These are phyloP conservation scores for Lagodon rhomboides DNA, from an alignment of 2,797 vertebrate species.

Conservation along the genomic window DNA sequence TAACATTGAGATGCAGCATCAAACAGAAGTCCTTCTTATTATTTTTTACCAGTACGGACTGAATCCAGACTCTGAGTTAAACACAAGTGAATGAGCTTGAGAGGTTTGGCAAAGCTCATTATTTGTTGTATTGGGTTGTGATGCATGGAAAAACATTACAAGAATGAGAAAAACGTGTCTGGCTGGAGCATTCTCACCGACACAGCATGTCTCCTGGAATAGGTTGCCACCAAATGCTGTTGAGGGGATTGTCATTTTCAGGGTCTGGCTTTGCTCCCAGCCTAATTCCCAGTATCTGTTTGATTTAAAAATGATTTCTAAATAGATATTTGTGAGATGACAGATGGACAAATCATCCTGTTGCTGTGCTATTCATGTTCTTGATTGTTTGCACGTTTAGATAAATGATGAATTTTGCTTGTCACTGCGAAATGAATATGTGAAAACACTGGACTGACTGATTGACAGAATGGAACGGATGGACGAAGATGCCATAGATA, in stretches of 20 bases:
- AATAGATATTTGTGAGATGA: constrained; percentile 34
- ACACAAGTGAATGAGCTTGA: background rate
- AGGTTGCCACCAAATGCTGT: constrained; percentile 21
- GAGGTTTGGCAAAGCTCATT: background rate
- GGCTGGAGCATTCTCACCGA: constrained; percentile 8
- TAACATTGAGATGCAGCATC: background rate
- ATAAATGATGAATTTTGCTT: constrained; percentile 24
- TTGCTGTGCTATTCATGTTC: constrained; percentile 15
- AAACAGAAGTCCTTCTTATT: background rate
- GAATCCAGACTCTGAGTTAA: background rate
- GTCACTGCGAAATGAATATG: constrained; percentile 52
- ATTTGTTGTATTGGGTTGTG: background rate
- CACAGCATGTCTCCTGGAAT: constrained; percentile 36
- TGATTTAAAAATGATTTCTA: constrained; percentile 24
- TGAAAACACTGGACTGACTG: constrained; percentile 65
- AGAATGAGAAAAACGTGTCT: constrained; percentile 5
- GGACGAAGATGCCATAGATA: constrained; percentile 71
- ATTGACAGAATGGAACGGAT: constrained; percentile 72
- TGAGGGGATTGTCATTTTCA: constrained; percentile 25
- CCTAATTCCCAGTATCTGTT: constrained; percentile 37
- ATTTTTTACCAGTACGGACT: background rate
- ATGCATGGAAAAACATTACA: background rate
- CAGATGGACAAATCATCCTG: constrained; percentile 31
- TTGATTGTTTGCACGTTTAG: constrained; percentile 27
- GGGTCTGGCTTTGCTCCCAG: constrained; percentile 33